A percentile compares a stretch with the other conserved stretches of the same genome.
These are phyloP conservation scores for Plecturocebus donacophilus DNA, from an alignment of 2,113 vertebrate species.

Conservation along the genomic window DNA sequence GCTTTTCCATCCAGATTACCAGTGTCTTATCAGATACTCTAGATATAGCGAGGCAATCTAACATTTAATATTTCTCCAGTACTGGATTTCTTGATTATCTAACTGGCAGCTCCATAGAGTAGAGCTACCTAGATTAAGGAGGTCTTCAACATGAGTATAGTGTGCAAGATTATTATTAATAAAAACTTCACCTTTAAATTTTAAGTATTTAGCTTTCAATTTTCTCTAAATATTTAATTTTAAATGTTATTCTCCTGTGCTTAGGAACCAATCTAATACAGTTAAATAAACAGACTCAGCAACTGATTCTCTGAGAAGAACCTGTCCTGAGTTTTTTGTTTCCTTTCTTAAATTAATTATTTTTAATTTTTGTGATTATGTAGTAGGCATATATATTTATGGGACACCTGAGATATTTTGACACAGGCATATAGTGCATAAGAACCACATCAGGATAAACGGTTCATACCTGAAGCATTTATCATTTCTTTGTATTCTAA, in stretches of 20 bases:
- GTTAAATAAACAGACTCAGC: not conserved
- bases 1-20: not conserved
- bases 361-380: no score
- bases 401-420: no score
- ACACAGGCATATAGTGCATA: no score
- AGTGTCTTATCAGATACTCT: no score
- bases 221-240: not conserved
- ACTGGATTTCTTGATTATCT: not conserved
- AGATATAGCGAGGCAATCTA: not conserved
- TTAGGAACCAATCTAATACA: not conserved
- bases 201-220: not conserved
- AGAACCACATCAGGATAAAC: no score
- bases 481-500: no score
- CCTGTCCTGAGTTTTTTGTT: not conserved
- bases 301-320: not conserved
- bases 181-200: not conserved
- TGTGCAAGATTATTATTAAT: not conserved
- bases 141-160: not conserved
- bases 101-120: not conserved
- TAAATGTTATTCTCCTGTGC: not conserved
- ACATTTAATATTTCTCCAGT: not conserved
- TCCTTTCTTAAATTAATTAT: no score
- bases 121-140: not conserved
- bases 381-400: no score
- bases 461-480: no score